Evolutionary conservation across 2,888 invertebrate genomes (phyloP), one percentile per base, ranked within the genome.

Genomic region (Scaptomyza flava): DNA sequence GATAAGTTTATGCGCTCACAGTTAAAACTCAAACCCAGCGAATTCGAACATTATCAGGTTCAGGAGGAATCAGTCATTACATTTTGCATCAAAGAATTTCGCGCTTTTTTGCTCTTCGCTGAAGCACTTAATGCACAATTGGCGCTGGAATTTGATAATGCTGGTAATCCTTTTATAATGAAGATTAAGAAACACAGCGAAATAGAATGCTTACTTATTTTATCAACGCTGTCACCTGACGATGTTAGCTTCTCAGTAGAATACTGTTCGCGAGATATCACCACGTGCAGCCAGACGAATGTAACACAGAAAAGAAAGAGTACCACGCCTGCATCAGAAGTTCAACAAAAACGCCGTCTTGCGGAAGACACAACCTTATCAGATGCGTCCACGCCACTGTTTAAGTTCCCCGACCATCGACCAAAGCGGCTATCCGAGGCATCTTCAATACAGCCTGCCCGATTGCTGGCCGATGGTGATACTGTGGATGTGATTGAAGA

Each of bases 81-180:
- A 74, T 97, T 98, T 91, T 96, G 96, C 71, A 92, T 98, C 54
- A 97, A 96, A 91, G 97, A 98, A 89, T 94, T 98, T 61, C 93
- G 95, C 89, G 96, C 98, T 1, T 93, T 97, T 14, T 91, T 98
- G 23, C 92, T 93, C 27, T 97, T 98, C 92, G 95, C 96, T 0
- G 98, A 98, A 91, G 93, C 94, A 1, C 93, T 95, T 8, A 94
- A 93, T 83, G 92, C 96, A 57, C 94, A 95, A 54, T 84, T 98
- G 5, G 93, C 94, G 47, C 89, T 96, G 43, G 94, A 95, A 88
- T 97, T 98, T 93, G 95, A 96, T 89, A 93, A 93, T 38, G 94
- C 96, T 53, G 98, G 97, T 9, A 95, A 95, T 77, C 97, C 97
- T 6, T 94, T 96, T 4, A 93, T 96, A 36, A 95, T 96, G 72